Percentiles rank a stretch among this genome's conserved stretches.
Evolutionary conservation across 2,113 vertebrate genomes (phyloP).

Genomic region (Meriones unguiculatus): DNA sequence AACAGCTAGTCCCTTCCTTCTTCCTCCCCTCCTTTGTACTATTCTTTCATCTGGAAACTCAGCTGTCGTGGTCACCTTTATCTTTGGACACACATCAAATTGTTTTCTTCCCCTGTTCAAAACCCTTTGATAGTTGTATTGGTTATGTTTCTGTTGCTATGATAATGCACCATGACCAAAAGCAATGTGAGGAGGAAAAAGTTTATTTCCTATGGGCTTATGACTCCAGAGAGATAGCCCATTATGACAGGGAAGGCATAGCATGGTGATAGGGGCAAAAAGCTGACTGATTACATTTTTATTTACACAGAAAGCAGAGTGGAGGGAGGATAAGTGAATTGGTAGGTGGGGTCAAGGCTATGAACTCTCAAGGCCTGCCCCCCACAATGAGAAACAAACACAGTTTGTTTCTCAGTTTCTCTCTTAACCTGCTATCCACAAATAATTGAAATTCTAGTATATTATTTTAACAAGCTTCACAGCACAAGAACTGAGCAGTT

Average conservation of each 20-base stretch:
- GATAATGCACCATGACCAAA: background rate
- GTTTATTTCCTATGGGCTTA: background rate
- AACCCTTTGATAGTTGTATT: background rate
- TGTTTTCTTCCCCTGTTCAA: background rate
- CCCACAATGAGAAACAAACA: background rate
- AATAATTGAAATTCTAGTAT: no score
- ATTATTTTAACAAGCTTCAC: no score
- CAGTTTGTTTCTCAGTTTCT: no score
- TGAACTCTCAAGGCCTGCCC: background rate
- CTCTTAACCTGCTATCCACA: no score
- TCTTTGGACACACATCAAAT: background rate
- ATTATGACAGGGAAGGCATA: background rate
- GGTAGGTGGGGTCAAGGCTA: background rate
- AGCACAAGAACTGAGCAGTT: no score
- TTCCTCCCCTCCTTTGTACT: background rate
- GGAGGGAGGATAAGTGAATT: background rate
- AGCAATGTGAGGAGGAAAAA: background rate
- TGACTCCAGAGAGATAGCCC: background rate
- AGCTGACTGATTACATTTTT: background rate
- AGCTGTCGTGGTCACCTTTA: background rate
- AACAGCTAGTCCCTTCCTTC: background rate
- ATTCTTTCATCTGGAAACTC: background rate
- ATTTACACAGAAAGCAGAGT: background rate
- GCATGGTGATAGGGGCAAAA: background rate
- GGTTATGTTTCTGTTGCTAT: background rate